Evolutionary conservation across 2,797 vertebrate genomes (phyloP), one percentile per base, ranked within the genome.

Genomic region (Cryptoprocta ferox): DNA sequence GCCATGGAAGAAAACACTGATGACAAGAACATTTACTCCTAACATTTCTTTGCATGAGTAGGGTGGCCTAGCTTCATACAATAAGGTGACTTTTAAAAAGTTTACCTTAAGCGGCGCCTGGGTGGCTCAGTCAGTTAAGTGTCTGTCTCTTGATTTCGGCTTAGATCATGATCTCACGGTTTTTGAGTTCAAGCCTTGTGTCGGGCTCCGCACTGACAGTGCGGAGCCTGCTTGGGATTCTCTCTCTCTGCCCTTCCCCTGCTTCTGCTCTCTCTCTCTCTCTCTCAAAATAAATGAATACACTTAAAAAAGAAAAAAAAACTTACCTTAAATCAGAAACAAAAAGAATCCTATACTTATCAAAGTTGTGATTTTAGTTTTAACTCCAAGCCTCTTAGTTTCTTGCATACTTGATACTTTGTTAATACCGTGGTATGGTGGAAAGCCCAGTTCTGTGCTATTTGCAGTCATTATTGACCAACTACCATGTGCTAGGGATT

Each of bases 341-440:
- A 14, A 59, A 78, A 56, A 85, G 95, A 93, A 66, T 94, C n/a
- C 63, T 78, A 32, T 96, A 70, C 39, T 86, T 93, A 30, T 8
- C 50, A 15, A 56, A 66, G 6, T 59, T 80, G 45, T 92, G 75
- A 37, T 39, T 59, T 19, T 61, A 45, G 9, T 84, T 89, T 75
- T 87, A 90, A 85, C 18, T 82, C 48, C 3, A 19, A 53, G 24
- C 35, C 32, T 86, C 48, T 93, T 86, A 21, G 32, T 92, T 96
- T 94, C 73, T 71, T 53, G 5, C 48, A 75, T 14, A 19, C 73
- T 53, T 90, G 84, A 75, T 88, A 42, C 19, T 92, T 94, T 56
- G 0, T 42, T 0, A 66, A 26, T 84, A 5, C 81, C 9, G 6
- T 73, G 42, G 80, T 89, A 76, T 94, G 80, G 56, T 76, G 59